Conservation (phyloP, 2,888 invertebrate species). For the Dysmachus trigonus region DNA sequence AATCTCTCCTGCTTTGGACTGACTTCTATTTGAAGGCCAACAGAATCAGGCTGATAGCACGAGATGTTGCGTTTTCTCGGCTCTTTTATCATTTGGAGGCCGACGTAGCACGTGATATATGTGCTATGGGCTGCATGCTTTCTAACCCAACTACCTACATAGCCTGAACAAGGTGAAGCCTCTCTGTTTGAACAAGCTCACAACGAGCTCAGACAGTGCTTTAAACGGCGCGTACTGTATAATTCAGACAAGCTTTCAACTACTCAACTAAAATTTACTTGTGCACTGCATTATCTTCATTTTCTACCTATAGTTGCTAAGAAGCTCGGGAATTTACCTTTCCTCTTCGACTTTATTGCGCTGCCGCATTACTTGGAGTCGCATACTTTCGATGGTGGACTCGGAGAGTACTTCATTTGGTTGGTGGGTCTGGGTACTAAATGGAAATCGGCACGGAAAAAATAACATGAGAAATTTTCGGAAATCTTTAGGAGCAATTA, state of each 20-base stretch:
- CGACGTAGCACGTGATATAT: background rate
- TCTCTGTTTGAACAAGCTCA: background rate
- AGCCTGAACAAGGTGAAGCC: background rate
- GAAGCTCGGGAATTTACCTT: constrained; percentile 66
- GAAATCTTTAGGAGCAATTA: background rate
- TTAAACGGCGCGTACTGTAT: background rate
- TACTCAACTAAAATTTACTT: background rate
- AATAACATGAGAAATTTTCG: background rate
- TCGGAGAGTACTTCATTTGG: constrained; percentile 75
- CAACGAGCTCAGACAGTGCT: background rate
- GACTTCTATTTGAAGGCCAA: background rate
- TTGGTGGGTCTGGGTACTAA: constrained; percentile 50
- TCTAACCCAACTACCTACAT: background rate
- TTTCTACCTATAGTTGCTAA: background rate
- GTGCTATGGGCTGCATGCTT: background rate
- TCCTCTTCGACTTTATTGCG: constrained; percentile 83
- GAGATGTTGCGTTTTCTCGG: background rate
- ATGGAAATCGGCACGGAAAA: constrained; percentile 27
- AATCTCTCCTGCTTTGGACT: background rate
- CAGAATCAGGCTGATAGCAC: background rate
- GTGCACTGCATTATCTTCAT: background rate
- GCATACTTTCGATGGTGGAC: constrained; percentile 83
- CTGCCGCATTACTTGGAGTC: constrained; percentile 80
- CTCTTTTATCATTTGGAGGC: background rate
- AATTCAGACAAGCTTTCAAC: background rate